A percentile compares a stretch with the other conserved stretches of the same genome.
phyloP scores from a whole-genome alignment of 2,113 vertebrate genomes.

The Nyctibius bracteatus region DNA sequence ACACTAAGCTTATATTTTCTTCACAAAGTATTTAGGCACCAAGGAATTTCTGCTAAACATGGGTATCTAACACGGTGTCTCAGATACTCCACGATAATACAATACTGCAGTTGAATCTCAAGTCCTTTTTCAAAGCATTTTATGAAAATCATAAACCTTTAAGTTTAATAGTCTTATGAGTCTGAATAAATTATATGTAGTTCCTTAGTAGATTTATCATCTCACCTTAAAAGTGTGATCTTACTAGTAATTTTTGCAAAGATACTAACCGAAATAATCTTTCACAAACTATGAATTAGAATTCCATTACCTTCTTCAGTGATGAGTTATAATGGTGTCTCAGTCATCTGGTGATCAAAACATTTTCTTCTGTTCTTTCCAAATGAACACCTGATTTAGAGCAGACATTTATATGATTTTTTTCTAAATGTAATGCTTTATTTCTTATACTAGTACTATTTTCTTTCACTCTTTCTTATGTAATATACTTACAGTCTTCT shows the following conservation, averaged over 20 bases:
- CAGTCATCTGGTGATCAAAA: not conserved
- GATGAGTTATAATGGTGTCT: not conserved
- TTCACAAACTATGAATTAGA: not conserved
- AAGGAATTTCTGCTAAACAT: not conserved
- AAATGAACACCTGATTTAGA: not conserved
- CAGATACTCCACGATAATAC: not conserved
- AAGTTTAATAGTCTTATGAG: not conserved
- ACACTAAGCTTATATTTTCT: not conserved
- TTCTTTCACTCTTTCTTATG: not conserved
- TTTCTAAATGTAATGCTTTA: not conserved
- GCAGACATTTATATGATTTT: not conserved
- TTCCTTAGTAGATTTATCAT: not conserved
- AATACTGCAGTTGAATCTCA: not conserved
- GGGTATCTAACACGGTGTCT: not conserved
- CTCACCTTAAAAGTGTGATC: not conserved
- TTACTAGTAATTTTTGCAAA: not conserved
- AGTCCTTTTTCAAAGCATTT: not conserved
- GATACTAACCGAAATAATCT: not conserved
- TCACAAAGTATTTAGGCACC: not conserved
- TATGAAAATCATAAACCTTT: not conserved
- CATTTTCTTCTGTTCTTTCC: not conserved
- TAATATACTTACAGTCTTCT: not conserved
- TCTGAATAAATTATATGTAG: not conserved
- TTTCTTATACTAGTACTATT: not conserved
- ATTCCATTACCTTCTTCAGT: not conserved